These are phyloP conservation scores for Chironomus striatipennis DNA, from an alignment of 1,140 invertebrate genomes.

Conservation along the genomic window DNA sequence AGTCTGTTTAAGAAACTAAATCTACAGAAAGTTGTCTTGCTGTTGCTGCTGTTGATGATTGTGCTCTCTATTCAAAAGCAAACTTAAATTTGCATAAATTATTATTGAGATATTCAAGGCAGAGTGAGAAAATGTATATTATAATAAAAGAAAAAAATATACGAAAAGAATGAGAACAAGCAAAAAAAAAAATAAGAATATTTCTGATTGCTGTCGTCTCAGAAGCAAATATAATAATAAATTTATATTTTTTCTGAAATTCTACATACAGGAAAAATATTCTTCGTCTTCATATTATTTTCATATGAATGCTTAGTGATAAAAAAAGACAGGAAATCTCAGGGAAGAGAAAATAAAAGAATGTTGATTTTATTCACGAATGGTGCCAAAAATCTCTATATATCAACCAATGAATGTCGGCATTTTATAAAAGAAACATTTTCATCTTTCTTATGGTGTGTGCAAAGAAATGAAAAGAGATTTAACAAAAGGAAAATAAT, in stretches of 20 bases:
- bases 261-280: background rate
- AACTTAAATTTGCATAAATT: conserved; percentile 1
- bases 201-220: conserved; percentile 10
- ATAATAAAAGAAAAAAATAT: too few species aligned
- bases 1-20: too few species aligned
- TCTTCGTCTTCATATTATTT: too few species aligned
- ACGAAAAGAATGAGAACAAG: too few species aligned
- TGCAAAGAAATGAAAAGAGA: background rate
- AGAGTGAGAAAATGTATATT: background rate
- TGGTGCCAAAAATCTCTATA: conserved; percentile 12
- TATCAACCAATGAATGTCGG: background rate
- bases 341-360: background rate
- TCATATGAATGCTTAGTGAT: background rate
- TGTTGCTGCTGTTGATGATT: background rate
- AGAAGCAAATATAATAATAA: conserved; percentile 14
- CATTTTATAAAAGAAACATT: background rate
- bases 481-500: background rate
- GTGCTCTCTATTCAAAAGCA: background rate
- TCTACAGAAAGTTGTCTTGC: too few species aligned
- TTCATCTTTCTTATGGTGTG: background rate
- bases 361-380: conserved; percentile 14
- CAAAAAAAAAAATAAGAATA: background rate
- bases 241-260: background rate
- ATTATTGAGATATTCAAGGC: conserved; percentile 5
- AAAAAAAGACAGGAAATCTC: conserved; percentile 1